Percentiles rank a stretch among this genome's conserved stretches.
Conservation (phyloP, 2,113 vertebrate species). For the Argyrosomus japonicus region DNA sequence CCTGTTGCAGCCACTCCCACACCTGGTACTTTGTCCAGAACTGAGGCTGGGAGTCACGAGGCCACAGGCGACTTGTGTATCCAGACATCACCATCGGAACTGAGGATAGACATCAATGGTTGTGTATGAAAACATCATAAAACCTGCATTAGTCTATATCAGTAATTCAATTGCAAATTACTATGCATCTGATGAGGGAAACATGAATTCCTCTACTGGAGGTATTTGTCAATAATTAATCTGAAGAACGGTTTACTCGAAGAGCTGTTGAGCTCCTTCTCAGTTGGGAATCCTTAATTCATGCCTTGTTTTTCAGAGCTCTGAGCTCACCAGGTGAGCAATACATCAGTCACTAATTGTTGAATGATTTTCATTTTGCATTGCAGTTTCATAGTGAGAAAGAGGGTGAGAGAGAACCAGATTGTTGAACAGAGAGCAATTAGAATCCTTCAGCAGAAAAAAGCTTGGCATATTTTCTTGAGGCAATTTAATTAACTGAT, state of each 20-base stretch:
- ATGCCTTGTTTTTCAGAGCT: slow-evolving; percentile 21
- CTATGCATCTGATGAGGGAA: slow-evolving; percentile 30
- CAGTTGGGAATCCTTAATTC: slow-evolving; percentile 38
- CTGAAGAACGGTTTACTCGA: slow-evolving; percentile 26
- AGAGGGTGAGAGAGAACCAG: background rate
- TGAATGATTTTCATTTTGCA: slow-evolving; percentile 47
- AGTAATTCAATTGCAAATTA: background rate
- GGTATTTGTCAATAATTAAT: slow-evolving; percentile 59
- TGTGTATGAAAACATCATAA: background rate
- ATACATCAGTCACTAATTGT: slow-evolving; percentile 53
- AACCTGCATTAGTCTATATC: background rate
- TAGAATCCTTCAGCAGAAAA: slow-evolving; percentile 31
- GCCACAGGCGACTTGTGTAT: slow-evolving; percentile 90
- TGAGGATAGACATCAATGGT: slow-evolving; percentile 35
- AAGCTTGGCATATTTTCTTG: slow-evolving; percentile 33
- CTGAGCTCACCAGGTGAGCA: slow-evolving; percentile 43
- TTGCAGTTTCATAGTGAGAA: slow-evolving; percentile 16
- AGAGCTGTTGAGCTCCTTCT: slow-evolving; percentile 39
- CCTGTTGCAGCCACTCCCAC: slow-evolving; percentile 98
- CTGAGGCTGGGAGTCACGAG: slow-evolving; percentile 91
- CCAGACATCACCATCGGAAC: slow-evolving; percentile 75
- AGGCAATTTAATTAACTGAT: slow-evolving; percentile 39
- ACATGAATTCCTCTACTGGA: slow-evolving; percentile 9
- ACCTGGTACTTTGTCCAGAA: slow-evolving; percentile 98
- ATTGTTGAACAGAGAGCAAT: slow-evolving; percentile 44